Base-by-base conservation (phyloP, 2,888 invertebrate species). In the Tinea pellionella region DNA sequence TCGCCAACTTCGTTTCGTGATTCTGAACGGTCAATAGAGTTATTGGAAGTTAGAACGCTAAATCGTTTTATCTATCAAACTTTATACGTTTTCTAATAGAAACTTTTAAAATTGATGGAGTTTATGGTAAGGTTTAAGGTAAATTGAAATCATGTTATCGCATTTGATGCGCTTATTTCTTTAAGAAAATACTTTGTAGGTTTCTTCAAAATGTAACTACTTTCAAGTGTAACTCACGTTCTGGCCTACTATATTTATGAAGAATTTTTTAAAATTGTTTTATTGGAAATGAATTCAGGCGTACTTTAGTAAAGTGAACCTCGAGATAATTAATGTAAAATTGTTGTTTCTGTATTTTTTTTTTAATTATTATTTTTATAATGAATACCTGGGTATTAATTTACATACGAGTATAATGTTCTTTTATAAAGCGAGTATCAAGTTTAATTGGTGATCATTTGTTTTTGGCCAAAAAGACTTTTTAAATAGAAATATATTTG, bases 11-110 rank as follows among this genome's bases (percentile, higher is more conserved):
- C 62, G 42, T 60, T 63, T 61, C 62, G 64, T 63, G 53, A 12
- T 53, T 53, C 64, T 67, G 62, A 63, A 61, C 63, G 61, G 63
- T 64, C 63, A 63, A 65, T 65, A 65, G 66, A 66, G 64, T 67
- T 63, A 63, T 64, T 63, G 63, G 64, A 64, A 65, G 67, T 66
- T 61, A 57, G 62, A 65, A 67, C 64, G 64, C 67, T 65, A 69
- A 59, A 59, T 62, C 53, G 61, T 42, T 60, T 30, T 53, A 53
- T 53, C 53, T 53, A 53, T 12, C 53, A 24, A 24, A 47, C 47
- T 24, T 19, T 53, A 24, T 1, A 53, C 53, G 19, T 53, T 53
- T 24, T 53, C 53, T 53, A 53, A 53, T 53, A n/a, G 53, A 53
- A 53, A 24, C 53, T 53, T 53, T 53, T 53, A 24, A 53, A 51